Evolutionary conservation across 1,140 invertebrate genomes (phyloP).

Genomic region (Hirudo medicinalis): DNA sequence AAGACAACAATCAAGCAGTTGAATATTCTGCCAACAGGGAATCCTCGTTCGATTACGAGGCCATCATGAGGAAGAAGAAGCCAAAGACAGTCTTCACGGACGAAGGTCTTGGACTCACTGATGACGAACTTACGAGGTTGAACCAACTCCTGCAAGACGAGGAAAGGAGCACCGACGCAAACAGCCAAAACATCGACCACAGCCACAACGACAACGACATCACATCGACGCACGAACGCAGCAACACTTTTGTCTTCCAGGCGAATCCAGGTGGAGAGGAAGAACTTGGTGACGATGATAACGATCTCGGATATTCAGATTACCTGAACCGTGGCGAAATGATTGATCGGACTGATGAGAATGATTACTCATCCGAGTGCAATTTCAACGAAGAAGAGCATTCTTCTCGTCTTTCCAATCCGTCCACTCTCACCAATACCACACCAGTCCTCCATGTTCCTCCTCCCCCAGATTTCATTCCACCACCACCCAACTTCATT

Average conservation of each 20-base stretch:
- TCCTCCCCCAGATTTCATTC: too few relatives aligned
- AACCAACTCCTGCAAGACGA: neutral
- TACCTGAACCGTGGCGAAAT: too few relatives aligned
- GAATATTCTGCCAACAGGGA: neutral
- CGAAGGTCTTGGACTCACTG: neutral
- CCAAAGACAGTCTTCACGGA: neutral
- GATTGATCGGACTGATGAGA: too few relatives aligned
- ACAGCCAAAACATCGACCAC: neutral
- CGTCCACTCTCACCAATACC: too few relatives aligned
- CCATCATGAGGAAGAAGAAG: slow-evolving; percentile 8
- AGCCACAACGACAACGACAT: neutral
- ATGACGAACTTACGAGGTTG: neutral
- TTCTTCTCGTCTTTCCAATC: too few relatives aligned
- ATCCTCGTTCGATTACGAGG: slow-evolving; percentile 4
- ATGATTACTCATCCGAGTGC: too few relatives aligned
- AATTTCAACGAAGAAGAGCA: too few relatives aligned
- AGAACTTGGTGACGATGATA: too few relatives aligned
- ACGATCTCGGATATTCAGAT: too few relatives aligned
- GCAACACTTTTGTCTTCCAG: neutral
- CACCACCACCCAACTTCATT: too few relatives aligned
- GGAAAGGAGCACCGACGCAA: neutral
- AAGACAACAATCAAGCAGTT: neutral
- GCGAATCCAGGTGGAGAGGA: too few relatives aligned
- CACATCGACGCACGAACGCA: neutral
- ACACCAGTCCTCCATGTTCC: too few relatives aligned